Evolutionary conservation across 1,140 invertebrate species (phyloP), one percentile per base, ranked within the genome.

Genomic region (Pseudomyrmex pallidus): DNA sequence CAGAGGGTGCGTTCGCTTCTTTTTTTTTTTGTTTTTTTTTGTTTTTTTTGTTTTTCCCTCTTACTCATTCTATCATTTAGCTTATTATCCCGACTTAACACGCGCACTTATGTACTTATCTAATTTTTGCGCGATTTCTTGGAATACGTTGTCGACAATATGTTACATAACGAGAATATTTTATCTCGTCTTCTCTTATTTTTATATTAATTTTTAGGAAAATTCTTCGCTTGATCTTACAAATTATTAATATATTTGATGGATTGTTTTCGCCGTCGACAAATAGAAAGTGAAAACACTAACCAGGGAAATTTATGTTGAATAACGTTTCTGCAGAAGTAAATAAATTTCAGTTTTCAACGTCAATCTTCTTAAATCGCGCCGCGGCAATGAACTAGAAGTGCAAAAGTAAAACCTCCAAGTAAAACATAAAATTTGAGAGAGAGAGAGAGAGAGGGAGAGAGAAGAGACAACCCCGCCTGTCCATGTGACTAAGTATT

Each of bases 401-500:
- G 22, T 15, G 64, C 54, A n/a, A 72, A 52, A 80, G 66, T 59
- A 72, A 80, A 80, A 80, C 22, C 66, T 61, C 54, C 15, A 44
- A 17, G 54, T 44, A 15, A 70, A 77, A 76, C 15, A 35, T 35
- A 7, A 5, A 35, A 35, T 35, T 7, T 35, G 35, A 35, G 5
- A 7, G 35, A 35, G 5, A 35, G 5, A 7, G 62, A 70, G 44
- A 59, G n/a, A n/a, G n/a, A n/a, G n/a, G n/a, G 10, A 80, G 64
- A 80, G 20, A 44, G 20, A 80, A 15, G 44, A 25, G 44, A 22
- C 70, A 12, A 10, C 64, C 35, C 25, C 20, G 54, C n/a, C 66
- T 50, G 62, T 70, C 76, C 59, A 80, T 35, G 54, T 80, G 76
- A 80, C 76, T 54, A 80, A 80, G 76, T 80, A 80, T 80, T 80